These are phyloP conservation scores for Clitarchus hookeri DNA, from an alignment of 2,888 invertebrate genomes.

Conservation along the genomic window DNA sequence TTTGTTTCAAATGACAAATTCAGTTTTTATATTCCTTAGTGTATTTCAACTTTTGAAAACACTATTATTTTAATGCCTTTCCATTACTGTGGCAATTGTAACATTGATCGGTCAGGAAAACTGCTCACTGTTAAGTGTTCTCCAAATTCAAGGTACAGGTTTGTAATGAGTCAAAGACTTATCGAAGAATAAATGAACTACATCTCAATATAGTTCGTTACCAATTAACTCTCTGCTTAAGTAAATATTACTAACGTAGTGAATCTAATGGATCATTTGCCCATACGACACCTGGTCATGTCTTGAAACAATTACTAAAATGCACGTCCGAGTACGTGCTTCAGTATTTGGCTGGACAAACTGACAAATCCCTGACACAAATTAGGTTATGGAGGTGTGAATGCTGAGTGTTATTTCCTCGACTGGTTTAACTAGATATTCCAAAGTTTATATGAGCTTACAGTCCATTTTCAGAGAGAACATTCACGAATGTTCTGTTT, in stretches of 20 bases:
- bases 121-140: background rate
- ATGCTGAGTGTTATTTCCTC: background rate
- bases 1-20: conserved; percentile 17
- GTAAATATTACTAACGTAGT: background rate
- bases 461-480: conserved; percentile 9
- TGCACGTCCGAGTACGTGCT: background rate
- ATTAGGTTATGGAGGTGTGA: background rate
- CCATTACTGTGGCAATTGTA: conserved; percentile 1
- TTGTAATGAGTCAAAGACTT: conserved; percentile 2
- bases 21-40: conserved; percentile 19
- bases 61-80: background rate
- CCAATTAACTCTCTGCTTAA: background rate
- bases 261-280: conserved; percentile 8
- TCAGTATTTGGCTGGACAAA: background rate
- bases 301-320: background rate
- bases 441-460: background rate
- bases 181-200: conserved; percentile 6
- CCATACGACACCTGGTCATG: background rate
- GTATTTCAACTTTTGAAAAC: background rate
- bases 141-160: background rate
- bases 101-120: conserved; percentile 14
- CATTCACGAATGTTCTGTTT: background rate
- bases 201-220: background rate
- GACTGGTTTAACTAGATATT: conserved; percentile 14
- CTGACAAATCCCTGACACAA: background rate